These are phyloP conservation scores for Diphyllodes magnificus DNA, from an alignment of 2,113 vertebrate genomes.

Conservation along the genomic window DNA sequence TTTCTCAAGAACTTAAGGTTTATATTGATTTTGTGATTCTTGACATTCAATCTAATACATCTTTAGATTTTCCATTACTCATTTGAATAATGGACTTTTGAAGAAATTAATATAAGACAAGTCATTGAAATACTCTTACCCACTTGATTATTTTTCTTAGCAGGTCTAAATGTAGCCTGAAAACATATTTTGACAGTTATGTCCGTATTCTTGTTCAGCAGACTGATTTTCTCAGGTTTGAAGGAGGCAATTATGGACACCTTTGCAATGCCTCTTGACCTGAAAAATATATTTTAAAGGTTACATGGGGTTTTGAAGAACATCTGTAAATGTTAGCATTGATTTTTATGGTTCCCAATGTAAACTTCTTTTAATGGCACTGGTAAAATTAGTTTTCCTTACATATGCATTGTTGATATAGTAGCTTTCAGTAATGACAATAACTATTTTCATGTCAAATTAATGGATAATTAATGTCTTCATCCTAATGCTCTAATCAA, in stretches of 20 bases:
- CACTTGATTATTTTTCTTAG: conserved; percentile 69
- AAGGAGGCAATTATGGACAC: conserved; percentile 77
- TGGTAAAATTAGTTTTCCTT: neutral
- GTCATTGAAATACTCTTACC: conserved; percentile 71
- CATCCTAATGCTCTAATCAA: neutral
- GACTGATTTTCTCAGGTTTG: conserved; percentile 83
- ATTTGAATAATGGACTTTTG: neutral
- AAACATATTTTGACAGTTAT: conserved; percentile 82
- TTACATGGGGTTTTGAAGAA: neutral
- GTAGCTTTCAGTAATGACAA: neutral
- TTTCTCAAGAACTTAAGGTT: neutral
- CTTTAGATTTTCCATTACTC: neutral
- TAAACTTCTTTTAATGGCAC: neutral
- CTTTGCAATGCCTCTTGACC: conserved; percentile 84
- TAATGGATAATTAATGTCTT: neutral
- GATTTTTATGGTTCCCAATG: neutral
- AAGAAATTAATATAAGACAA: neutral
- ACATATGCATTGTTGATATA: neutral
- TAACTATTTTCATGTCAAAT: neutral
- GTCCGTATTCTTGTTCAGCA: conserved; percentile 80
- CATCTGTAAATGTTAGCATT: neutral
- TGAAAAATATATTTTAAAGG: conserved; percentile 62
- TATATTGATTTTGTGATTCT: neutral
- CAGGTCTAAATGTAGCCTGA: conserved; percentile 79
- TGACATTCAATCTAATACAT: neutral